Evolutionary conservation across 2,113 vertebrate genomes (phyloP).

Genomic region (Alces alces): DNA sequence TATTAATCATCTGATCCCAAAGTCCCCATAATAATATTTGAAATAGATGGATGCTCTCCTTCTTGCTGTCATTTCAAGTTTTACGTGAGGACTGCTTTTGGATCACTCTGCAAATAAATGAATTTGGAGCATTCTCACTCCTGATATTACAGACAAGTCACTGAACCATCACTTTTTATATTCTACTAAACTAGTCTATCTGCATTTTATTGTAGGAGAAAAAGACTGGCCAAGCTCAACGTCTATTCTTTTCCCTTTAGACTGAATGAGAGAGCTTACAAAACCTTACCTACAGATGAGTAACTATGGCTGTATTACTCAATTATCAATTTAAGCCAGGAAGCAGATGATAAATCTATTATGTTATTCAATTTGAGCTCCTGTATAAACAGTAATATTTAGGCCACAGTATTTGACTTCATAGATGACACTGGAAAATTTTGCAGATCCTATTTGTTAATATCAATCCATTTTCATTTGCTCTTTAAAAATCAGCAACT

Average conservation of each 20-base stretch:
- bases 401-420: slow-evolving; percentile 19
- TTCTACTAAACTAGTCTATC: background rate
- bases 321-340: background rate
- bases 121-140: background rate
- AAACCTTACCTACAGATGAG: background rate
- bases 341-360: background rate
- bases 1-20: background rate
- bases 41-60: background rate
- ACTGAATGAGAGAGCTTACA: background rate
- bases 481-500: slow-evolving; percentile 45
- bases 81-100: background rate
- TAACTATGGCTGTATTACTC: background rate
- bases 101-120: background rate
- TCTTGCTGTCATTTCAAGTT: background rate
- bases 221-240: background rate
- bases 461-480: slow-evolving; percentile 55
- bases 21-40: background rate
- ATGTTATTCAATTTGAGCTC: slow-evolving; percentile 16
- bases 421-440: slow-evolving; percentile 11
- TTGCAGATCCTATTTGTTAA: slow-evolving; percentile 61
- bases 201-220: background rate
- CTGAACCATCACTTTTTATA: background rate
- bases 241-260: background rate
- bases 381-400: background rate
- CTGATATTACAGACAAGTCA: background rate